These are phyloP conservation scores for Hydrotaea cyrtoneurina DNA, from an alignment of 2,888 invertebrate genomes.

Conservation along the genomic window DNA sequence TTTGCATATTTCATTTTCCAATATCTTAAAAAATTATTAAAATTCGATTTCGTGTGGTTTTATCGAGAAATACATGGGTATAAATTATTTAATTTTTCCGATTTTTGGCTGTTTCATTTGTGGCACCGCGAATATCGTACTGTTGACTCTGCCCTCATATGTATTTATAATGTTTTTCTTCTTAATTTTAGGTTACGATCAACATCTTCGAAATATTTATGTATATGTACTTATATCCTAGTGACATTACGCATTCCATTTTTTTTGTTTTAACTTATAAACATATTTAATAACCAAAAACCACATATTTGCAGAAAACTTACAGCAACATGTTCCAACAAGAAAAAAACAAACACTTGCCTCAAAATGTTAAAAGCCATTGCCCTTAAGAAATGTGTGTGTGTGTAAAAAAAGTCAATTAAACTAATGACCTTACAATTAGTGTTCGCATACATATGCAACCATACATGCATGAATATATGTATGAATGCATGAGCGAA, in stretches of 20 bases:
- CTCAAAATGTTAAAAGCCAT: constrained; percentile 26
- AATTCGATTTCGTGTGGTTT: no score
- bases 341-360: neutral
- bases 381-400: constrained; percentile 30
- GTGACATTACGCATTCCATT: neutral
- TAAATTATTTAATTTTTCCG: no score
- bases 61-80: no score
- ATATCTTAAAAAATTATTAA: no score
- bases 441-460: neutral
- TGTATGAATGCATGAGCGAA: neutral
- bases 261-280: neutral
- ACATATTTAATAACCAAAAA: neutral
- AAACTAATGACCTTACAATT: constrained; percentile 30
- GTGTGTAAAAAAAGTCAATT: constrained; percentile 14
- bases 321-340: neutral
- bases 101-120: no score
- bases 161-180: no score
- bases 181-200: no score
- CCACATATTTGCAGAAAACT: neutral
- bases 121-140: no score
- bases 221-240: neutral
- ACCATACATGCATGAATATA: no score
- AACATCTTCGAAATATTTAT: neutral
- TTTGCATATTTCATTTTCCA: no score
- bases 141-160: no score